Evolutionary conservation across 1,140 invertebrate genomes (phyloP).

Genomic region (Calliphora vicina): DNA sequence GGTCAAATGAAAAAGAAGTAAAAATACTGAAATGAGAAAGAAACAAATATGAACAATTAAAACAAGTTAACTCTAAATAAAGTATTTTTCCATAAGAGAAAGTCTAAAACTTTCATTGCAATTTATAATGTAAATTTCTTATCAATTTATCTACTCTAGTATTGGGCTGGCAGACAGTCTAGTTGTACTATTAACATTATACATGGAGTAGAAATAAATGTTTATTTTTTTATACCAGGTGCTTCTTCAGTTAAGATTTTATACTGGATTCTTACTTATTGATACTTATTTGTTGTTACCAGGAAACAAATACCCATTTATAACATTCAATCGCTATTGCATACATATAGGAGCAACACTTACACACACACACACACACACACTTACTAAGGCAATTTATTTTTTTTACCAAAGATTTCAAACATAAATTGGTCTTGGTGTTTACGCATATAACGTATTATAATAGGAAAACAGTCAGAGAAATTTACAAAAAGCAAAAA

Average conservation of each 20-base stretch:
- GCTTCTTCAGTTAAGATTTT: not conserved
- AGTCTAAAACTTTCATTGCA: not conserved
- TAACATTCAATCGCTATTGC: not conserved
- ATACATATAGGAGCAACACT: not conserved
- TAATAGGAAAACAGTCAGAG: no score
- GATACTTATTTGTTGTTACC: constrained; percentile 6
- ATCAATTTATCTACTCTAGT: not conserved
- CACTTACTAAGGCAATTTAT: not conserved
- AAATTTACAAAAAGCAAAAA: no score
- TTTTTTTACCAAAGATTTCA: not conserved
- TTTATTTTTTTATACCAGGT: not conserved
- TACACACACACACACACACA: not conserved
- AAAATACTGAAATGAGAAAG: no score
- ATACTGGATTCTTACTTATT: not conserved
- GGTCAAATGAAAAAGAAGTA: not conserved
- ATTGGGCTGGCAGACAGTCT: not conserved
- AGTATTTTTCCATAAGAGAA: no score
- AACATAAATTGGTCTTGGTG: not conserved
- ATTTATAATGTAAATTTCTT: not conserved
- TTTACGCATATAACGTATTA: not conserved
- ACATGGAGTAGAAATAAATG: not conserved
- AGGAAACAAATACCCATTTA: constrained; percentile 6
- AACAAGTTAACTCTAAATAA: no score
- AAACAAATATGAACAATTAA: no score
- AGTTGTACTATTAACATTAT: not conserved